Evolutionary conservation across 2,888 invertebrate species (phyloP).

Genomic region (Diogma glabrata): DNA sequence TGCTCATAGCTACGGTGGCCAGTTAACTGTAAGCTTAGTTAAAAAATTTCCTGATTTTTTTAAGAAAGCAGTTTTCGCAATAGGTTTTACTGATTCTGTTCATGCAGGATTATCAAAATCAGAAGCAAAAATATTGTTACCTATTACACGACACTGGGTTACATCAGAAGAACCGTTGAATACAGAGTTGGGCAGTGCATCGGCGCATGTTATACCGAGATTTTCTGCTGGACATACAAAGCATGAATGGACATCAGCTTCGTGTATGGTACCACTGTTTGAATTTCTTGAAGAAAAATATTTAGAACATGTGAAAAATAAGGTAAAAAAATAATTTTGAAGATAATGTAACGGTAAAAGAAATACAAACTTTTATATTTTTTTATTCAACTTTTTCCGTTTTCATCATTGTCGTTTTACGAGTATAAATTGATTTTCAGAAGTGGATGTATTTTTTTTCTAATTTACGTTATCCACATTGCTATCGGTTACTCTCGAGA

Average conservation of each 20-base stretch:
- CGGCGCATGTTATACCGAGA: constrained; percentile 34
- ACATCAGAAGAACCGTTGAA: constrained; percentile 45
- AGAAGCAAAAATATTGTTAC: constrained; percentile 18
- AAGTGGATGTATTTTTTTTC: no score
- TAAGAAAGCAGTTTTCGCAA: constrained; percentile 52
- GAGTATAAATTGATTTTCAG: no score
- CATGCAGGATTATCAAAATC: constrained; percentile 35
- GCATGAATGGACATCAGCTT: constrained; percentile 60
- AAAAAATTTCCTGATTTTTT: constrained; percentile 45
- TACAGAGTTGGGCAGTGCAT: constrained; percentile 35
- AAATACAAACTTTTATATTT: no score
- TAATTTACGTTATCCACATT: no score
- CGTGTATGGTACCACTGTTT: constrained; percentile 53
- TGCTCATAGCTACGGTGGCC: constrained; percentile 72
- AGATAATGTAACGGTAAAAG: no score
- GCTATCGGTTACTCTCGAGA: no score
- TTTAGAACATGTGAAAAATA: no score
- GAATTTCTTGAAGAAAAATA: constrained; percentile 42
- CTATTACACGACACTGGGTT: constrained; percentile 49
- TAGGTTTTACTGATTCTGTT: constrained; percentile 68
- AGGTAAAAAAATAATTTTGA: no score
- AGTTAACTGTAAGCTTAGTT: constrained; percentile 48
- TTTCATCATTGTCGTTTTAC: no score
- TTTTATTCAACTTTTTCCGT: no score
- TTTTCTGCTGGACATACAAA: constrained; percentile 52